phyloP scores from a whole-genome alignment of 2,888 invertebrate genomes.

The Oxystoma pomonae region DNA sequence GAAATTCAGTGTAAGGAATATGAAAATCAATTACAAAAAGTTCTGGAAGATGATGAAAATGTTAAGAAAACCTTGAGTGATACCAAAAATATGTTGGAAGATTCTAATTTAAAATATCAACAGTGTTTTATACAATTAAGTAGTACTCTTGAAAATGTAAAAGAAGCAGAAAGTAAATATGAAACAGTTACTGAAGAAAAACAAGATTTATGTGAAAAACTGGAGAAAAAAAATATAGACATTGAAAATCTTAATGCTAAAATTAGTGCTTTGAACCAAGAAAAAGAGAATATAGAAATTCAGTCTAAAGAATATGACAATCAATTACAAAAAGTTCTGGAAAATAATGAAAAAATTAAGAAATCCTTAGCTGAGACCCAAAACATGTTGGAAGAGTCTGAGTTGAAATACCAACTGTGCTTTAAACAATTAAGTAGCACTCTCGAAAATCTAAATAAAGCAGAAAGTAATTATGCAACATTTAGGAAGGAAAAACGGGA shows the following conservation, averaged over 20 bases:
- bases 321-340: not conserved
- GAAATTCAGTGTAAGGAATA: not conserved
- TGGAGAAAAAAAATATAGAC: too few relatives aligned
- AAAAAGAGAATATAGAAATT: too few relatives aligned
- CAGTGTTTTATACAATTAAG: not conserved
- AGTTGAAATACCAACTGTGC: not conserved
- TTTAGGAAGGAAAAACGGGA: not conserved
- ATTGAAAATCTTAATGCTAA: too few relatives aligned
- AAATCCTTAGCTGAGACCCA: not conserved
- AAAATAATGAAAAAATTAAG: not conserved
- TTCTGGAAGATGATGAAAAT: conserved; percentile 1
- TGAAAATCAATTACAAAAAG: not conserved
- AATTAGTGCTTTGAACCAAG: too few relatives aligned
- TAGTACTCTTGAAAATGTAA: too few relatives aligned
- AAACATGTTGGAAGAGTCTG: not conserved
- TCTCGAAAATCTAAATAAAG: not conserved
- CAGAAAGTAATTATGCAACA: not conserved
- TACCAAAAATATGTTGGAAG: not conserved
- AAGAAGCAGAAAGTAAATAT: too few relatives aligned
- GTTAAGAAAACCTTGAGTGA: not conserved
- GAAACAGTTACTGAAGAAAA: too few relatives aligned
- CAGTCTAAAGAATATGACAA: not conserved
- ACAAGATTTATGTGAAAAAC: too few relatives aligned
- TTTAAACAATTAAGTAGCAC: not conserved
- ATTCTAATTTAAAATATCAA: not conserved